Percentiles rank a stretch among this genome's conserved stretches.
Evolutionary conservation across 2,888 invertebrate species (phyloP).

Genomic region (Scaptomyza caliginosa): DNA sequence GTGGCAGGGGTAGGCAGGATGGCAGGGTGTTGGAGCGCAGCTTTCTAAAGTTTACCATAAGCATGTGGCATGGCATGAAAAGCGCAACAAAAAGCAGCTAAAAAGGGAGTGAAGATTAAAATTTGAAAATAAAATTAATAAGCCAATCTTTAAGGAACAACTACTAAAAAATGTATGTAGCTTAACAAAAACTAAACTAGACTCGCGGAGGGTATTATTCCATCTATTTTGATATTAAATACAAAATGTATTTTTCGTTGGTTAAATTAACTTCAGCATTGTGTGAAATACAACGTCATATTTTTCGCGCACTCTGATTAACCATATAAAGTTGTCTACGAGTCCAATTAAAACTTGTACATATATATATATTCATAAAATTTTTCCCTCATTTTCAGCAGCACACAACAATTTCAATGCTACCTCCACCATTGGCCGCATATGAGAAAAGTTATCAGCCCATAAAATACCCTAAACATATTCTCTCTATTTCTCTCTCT

Average conservation of each 20-base stretch:
- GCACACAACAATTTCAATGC: conserved; percentile 1
- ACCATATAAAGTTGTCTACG: conserved; percentile 9
- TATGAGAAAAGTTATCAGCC: conserved; percentile 46
- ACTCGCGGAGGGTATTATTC: no score
- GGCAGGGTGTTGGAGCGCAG: neutral
- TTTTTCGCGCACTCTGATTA: conserved; percentile 17
- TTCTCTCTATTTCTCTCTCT: conserved; percentile 17
- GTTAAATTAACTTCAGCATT: neutral
- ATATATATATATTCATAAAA: conserved; percentile 1
- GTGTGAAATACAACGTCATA: conserved; percentile 2
- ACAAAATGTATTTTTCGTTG: neutral
- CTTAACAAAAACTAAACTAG: neutral
- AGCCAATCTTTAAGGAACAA: neutral
- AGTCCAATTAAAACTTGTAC: conserved; percentile 42
- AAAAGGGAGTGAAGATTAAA: neutral
- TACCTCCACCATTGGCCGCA: conserved; percentile 10
- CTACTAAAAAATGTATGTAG: neutral
- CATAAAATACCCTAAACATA: conserved; percentile 34
- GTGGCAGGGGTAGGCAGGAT: neutral
- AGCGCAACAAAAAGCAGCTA: neutral
- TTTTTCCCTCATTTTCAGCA: neutral
- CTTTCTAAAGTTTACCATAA: conserved; percentile 13
- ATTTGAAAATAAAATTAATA: neutral
- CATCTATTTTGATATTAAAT: no score
- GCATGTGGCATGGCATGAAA: neutral